Conservation (phyloP, 2,113 vertebrate genomes). For the Nothoprocta perdicaria region DNA sequence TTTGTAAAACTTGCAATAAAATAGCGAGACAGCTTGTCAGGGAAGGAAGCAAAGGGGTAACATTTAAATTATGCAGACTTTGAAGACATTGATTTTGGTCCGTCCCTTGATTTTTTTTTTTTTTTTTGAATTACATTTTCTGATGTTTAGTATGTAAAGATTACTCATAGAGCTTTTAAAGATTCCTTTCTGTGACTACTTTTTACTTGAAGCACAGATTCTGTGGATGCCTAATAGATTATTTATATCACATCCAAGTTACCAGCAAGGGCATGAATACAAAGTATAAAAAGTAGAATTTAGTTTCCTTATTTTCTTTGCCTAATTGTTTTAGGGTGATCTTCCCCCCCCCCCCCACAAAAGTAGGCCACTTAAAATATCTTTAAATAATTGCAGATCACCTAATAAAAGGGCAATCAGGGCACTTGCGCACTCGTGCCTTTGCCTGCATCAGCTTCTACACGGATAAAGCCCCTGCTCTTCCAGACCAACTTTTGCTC, state of each 20-base stretch:
- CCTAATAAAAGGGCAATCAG: neutral
- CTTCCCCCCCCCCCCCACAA: neutral
- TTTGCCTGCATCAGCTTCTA: neutral
- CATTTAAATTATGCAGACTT: conserved; percentile 58
- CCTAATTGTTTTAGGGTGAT: neutral
- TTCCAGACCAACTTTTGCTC: neutral
- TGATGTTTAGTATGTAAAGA: neutral
- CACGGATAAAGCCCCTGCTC: neutral
- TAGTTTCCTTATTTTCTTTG: neutral
- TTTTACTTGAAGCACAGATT: neutral
- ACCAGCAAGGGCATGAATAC: neutral
- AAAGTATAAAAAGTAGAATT: neutral
- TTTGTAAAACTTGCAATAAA: conserved; percentile 64
- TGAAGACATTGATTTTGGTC: conserved; percentile 42
- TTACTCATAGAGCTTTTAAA: neutral
- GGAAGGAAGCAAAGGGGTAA: conserved; percentile 40
- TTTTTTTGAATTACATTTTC: neutral
- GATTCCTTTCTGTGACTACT: neutral
- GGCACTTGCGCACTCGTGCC: neutral
- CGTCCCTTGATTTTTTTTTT: neutral
- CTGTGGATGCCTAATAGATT: neutral
- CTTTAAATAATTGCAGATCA: neutral
- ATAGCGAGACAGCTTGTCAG: conserved; percentile 53
- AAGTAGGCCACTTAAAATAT: neutral
- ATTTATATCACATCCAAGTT: neutral